Evolutionary conservation across 1,140 invertebrate species (phyloP).

Genomic region (Linepithema humile): DNA sequence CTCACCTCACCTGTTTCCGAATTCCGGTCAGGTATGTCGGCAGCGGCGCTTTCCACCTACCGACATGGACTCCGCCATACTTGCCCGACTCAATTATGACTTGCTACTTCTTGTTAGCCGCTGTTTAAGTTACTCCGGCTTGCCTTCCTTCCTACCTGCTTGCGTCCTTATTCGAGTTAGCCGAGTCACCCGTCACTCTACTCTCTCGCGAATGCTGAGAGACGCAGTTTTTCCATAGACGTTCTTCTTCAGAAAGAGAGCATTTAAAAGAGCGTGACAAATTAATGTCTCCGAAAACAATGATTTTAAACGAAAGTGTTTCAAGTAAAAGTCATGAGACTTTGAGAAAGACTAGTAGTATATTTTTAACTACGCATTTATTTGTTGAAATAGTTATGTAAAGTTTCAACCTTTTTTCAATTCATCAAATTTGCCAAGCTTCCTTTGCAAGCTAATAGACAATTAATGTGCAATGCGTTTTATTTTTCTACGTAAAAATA

Average conservation of each 20-base stretch:
- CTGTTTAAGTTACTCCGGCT: constrained; percentile 75
- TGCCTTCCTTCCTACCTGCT: constrained; percentile 21
- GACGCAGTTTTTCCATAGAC: not conserved
- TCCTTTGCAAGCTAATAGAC: not conserved
- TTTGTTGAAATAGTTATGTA: not conserved
- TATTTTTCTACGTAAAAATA: not conserved
- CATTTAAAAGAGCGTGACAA: not conserved
- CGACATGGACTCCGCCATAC: constrained; percentile 62
- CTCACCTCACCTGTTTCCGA: constrained; percentile 70
- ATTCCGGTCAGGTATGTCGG: constrained; percentile 73
- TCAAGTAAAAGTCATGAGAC: too few species aligned
- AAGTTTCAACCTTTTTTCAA: not conserved
- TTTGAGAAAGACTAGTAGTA: not conserved
- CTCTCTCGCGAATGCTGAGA: not conserved
- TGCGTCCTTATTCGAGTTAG: constrained; percentile 44
- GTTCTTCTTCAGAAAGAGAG: not conserved
- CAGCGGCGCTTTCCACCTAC: constrained; percentile 59
- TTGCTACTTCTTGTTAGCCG: constrained; percentile 76
- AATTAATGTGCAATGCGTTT: not conserved
- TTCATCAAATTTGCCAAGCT: not conserved
- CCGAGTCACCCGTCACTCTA: constrained; percentile 24
- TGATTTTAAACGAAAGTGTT: not conserved
- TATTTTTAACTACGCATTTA: constrained; percentile 13
- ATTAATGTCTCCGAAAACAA: not conserved
- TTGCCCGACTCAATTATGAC: constrained; percentile 79